A percentile compares a stretch with the other conserved stretches of the same genome.
Conservation (phyloP, 2,888 invertebrate species). For the Macrosiphum euphorbiae region DNA sequence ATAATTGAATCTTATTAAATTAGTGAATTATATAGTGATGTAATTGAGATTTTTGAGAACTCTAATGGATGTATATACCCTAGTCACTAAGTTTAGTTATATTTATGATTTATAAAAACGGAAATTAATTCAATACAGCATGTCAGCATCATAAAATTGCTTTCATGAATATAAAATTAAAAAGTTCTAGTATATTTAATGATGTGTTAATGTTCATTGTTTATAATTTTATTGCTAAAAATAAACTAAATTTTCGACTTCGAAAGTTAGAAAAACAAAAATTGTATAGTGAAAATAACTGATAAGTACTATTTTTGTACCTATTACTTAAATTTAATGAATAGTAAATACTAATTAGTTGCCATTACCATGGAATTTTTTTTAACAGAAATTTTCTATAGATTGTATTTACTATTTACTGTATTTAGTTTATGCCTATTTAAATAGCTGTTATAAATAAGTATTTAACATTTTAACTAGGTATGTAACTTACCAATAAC, state of each 20-base stretch:
- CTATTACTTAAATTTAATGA: background rate
- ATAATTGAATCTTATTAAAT: background rate
- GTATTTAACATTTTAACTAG: background rate
- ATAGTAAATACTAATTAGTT: background rate
- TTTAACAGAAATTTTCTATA: background rate
- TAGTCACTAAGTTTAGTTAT: background rate
- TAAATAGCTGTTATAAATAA: background rate
- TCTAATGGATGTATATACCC: no score
- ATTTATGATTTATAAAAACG: background rate
- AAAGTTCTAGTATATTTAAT: background rate
- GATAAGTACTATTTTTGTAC: background rate
- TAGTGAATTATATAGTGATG: background rate
- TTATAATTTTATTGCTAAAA: background rate
- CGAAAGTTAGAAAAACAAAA: background rate
- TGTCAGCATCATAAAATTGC: background rate
- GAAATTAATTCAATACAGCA: background rate
- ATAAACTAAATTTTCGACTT: background rate
- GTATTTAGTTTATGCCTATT: background rate
- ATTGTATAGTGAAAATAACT: background rate
- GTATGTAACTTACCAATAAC: conserved; percentile 78
- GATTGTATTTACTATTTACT: no score
- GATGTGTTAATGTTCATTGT: background rate
- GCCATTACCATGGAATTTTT: background rate
- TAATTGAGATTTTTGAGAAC: background rate
- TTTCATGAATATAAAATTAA: background rate